Conservation (phyloP, 2,113 vertebrate genomes). For the Plectropomus leopardus region DNA sequence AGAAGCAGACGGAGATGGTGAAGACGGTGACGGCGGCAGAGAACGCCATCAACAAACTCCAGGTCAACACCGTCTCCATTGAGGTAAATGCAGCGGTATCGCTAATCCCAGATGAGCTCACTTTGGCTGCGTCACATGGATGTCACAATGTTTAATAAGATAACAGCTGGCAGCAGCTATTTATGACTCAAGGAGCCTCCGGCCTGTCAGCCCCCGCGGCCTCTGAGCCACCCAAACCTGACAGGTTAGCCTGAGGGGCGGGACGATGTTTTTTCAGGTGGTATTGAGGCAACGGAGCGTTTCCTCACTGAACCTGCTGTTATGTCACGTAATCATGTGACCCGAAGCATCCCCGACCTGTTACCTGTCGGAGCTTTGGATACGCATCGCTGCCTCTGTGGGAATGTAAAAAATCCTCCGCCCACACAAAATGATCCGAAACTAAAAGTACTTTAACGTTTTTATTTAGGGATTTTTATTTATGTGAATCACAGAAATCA, state of each 20-base stretch:
- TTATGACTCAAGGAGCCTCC: not conserved
- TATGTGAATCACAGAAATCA: too few relatives aligned
- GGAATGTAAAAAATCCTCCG: not conserved
- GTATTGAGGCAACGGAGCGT: not conserved
- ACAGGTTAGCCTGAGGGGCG: constrained; percentile 16
- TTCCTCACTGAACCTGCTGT: not conserved
- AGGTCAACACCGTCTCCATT: constrained; percentile 86
- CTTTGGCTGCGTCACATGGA: constrained; percentile 1
- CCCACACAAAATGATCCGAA: too few relatives aligned
- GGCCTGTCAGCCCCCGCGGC: not conserved
- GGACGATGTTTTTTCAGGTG: not conserved
- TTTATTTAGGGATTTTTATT: too few relatives aligned
- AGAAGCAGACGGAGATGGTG: constrained; percentile 78
- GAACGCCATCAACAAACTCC: constrained; percentile 88
- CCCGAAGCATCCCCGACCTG: not conserved
- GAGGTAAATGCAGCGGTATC: constrained; percentile 71
- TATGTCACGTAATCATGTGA: not conserved
- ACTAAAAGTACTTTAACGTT: too few relatives aligned
- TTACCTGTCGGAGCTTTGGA: not conserved
- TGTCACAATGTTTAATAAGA: not conserved
- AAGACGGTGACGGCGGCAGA: constrained; percentile 85
- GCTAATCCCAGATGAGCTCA: not conserved
- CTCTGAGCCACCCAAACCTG: not conserved
- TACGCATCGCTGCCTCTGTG: not conserved
- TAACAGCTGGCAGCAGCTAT: not conserved